phyloP scores from a whole-genome alignment of 2,888 invertebrate genomes.

The Watsonalla binaria region DNA sequence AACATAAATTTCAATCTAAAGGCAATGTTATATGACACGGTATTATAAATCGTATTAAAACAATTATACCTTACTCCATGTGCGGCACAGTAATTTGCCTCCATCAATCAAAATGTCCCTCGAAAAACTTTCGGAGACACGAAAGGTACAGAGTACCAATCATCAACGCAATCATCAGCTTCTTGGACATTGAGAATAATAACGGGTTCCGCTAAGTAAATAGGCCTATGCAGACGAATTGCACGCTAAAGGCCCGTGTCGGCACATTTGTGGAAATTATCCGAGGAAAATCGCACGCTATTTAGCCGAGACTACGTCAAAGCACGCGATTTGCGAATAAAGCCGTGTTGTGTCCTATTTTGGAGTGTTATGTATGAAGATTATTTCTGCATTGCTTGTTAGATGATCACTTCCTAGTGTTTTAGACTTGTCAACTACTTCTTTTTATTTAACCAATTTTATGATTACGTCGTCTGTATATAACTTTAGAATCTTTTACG shows the following conservation, averaged over 20 bases:
- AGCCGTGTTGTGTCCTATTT: slow-evolving; percentile 5
- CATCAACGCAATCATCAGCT: neutral
- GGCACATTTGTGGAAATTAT: slow-evolving; percentile 14
- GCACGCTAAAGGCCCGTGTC: slow-evolving; percentile 5
- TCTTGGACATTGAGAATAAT: neutral
- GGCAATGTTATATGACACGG: too few relatives aligned
- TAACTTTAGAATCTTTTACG: too few relatives aligned
- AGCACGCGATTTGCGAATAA: slow-evolving; percentile 24
- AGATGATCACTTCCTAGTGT: neutral
- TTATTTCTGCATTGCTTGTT: neutral
- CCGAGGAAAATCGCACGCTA: slow-evolving; percentile 6
- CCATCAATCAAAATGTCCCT: neutral
- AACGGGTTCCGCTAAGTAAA: neutral
- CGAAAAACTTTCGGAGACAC: neutral
- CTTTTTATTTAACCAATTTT: neutral
- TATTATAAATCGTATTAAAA: too few relatives aligned
- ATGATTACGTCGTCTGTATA: too few relatives aligned
- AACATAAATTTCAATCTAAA: too few relatives aligned
- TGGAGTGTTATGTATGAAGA: slow-evolving; percentile 1
- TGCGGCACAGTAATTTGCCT: neutral
- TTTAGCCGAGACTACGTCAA: slow-evolving; percentile 9
- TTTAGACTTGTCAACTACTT: neutral
- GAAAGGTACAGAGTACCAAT: neutral
- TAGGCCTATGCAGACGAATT: neutral
- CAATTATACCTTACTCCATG: neutral